These are phyloP conservation scores for Helicoverpa assulta DNA, from an alignment of 2,888 invertebrate species.

Conservation along the genomic window DNA sequence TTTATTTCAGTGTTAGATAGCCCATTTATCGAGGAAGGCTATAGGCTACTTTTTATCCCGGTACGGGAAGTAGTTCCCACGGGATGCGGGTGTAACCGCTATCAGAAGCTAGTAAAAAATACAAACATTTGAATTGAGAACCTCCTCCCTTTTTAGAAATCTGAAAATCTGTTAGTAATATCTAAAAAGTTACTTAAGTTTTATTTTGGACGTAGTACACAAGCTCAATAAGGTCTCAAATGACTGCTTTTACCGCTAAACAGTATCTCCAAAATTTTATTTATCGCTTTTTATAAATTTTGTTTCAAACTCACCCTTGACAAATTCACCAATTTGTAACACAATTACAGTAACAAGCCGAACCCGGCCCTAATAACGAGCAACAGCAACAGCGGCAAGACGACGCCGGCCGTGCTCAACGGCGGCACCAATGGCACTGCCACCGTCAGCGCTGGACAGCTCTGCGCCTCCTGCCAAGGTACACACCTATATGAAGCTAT, in stretches of 20 bases:
- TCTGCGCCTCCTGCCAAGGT: slow-evolving; percentile 91
- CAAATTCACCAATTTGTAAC: slow-evolving; percentile 23
- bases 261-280: slow-evolving; percentile 1
- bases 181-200: too few relatives aligned
- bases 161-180: too few relatives aligned
- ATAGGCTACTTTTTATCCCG: too few relatives aligned
- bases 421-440: slow-evolving; percentile 94
- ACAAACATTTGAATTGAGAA: too few relatives aligned
- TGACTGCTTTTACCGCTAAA: neutral
- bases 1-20: too few relatives aligned
- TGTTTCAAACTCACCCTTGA: neutral
- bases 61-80: too few relatives aligned
- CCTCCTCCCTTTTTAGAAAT: too few relatives aligned
- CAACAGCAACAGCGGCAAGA: slow-evolving; percentile 87
- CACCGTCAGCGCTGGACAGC: slow-evolving; percentile 81
- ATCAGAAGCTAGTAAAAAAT: too few relatives aligned
- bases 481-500: slow-evolving; percentile 4
- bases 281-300: slow-evolving; percentile 23
- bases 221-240: too few relatives aligned
- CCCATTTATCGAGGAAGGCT: too few relatives aligned
- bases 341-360: slow-evolving; percentile 94
- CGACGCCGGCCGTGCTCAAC: slow-evolving; percentile 92
- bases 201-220: too few relatives aligned
- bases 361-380: slow-evolving; percentile 94
- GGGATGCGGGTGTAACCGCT: too few relatives aligned